Evolutionary conservation across 1,140 invertebrate genomes (phyloP).

Genomic region (Drosophila jambulina): DNA sequence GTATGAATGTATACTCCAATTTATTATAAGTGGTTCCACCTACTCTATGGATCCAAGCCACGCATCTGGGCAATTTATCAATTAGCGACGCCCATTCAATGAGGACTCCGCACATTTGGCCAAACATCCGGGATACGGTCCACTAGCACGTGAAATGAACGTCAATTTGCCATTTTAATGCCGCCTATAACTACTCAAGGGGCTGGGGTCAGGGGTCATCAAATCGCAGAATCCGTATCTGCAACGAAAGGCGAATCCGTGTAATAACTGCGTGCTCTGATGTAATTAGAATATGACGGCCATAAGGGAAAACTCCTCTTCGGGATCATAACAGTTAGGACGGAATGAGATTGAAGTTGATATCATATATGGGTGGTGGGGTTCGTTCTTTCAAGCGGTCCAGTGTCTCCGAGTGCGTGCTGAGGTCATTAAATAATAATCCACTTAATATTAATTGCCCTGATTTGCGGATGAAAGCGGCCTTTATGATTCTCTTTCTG

Average conservation of each 20-base stretch:
- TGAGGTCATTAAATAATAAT: slow-evolving; percentile 82
- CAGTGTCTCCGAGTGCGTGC: slow-evolving; percentile 60
- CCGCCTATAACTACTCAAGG: slow-evolving; percentile 42
- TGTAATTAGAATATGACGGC: slow-evolving; percentile 79
- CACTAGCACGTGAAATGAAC: slow-evolving; percentile 73
- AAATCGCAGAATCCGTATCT: slow-evolving; percentile 53
- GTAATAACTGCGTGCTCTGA: slow-evolving; percentile 77
- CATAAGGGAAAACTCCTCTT: slow-evolving; percentile 43
- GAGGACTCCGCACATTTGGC: slow-evolving; percentile 40
- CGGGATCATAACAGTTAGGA: slow-evolving; percentile 72
- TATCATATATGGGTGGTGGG: slow-evolving; percentile 15
- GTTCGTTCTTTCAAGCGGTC: not conserved
- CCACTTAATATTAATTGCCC: slow-evolving; percentile 84
- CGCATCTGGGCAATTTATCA: slow-evolving; percentile 76
- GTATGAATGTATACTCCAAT: not conserved
- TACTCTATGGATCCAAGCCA: slow-evolving; percentile 39
- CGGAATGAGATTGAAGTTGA: slow-evolving; percentile 66
- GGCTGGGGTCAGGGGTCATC: slow-evolving; percentile 57
- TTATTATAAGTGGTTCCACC: slow-evolving; percentile 30
- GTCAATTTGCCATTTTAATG: slow-evolving; percentile 75
- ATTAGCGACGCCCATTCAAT: slow-evolving; percentile 78
- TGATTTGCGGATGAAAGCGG: slow-evolving; percentile 64
- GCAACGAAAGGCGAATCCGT: slow-evolving; percentile 37
- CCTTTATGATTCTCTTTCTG: slow-evolving; percentile 11
- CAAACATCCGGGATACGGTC: slow-evolving; percentile 52